Evolutionary conservation across 2,888 invertebrate species (phyloP).

Genomic region (Aphelenchoides bicaudatus): DNA sequence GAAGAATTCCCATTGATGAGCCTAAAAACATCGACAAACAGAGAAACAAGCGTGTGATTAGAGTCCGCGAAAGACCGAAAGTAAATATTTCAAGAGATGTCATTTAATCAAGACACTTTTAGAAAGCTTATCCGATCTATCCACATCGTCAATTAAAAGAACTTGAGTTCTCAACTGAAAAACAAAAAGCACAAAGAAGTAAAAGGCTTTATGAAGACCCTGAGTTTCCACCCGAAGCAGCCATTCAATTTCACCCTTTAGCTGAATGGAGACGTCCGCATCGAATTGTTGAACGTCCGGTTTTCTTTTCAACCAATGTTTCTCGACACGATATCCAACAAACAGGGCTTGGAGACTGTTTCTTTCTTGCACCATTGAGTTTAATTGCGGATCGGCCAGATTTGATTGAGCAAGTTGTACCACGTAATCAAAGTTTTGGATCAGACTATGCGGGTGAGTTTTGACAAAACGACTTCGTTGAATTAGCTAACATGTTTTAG

Average conservation of each 20-base stretch:
- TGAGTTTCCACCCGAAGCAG: conserved; percentile 14
- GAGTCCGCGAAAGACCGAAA: background rate
- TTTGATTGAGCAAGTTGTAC: conserved; percentile 9
- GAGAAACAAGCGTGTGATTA: background rate
- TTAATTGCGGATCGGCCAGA: conserved; percentile 11
- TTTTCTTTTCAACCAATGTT: background rate
- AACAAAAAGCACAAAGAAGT: background rate
- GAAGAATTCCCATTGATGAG: no score
- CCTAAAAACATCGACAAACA: no score
- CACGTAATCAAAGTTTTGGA: conserved; percentile 1
- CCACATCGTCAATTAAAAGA: background rate
- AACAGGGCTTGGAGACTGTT: conserved; percentile 14
- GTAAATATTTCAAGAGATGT: conserved; percentile 6
- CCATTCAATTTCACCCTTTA: conserved; percentile 11
- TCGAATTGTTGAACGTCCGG: conserved; percentile 9
- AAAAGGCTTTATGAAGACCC: conserved; percentile 13
- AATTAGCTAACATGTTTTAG: background rate
- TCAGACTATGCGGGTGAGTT: conserved; percentile 13
- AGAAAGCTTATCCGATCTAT: conserved; percentile 11
- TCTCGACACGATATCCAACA: conserved; percentile 19
- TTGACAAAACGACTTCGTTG: background rate
- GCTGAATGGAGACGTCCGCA: conserved; percentile 16
- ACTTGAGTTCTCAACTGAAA: conserved; percentile 4
- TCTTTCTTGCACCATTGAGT: conserved; percentile 19
- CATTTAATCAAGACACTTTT: background rate